A percentile compares a stretch with the other conserved stretches of the same genome.
Conservation (phyloP, 2,888 invertebrate species). For the Ommatoiulus sabulosus region DNA sequence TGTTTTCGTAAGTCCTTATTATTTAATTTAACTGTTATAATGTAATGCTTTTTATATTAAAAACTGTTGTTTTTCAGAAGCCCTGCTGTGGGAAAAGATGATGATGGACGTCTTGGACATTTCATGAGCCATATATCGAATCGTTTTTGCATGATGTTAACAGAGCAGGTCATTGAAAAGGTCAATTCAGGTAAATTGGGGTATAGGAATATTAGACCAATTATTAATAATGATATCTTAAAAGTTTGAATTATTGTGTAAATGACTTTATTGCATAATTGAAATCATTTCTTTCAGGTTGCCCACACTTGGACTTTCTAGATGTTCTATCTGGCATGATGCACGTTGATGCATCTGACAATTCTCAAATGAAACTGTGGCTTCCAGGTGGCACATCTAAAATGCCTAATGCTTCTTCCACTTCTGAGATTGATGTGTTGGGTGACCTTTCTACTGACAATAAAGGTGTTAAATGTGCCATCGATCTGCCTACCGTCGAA, state of each 20-base stretch:
- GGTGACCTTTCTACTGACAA: background rate
- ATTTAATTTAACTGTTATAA: background rate
- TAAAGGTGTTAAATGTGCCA: background rate
- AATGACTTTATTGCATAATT: too few relatives aligned
- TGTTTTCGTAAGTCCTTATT: conserved; percentile 37
- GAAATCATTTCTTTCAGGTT: background rate
- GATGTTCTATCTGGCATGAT: conserved; percentile 5
- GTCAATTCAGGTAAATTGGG: background rate
- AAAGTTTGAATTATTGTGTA: too few relatives aligned
- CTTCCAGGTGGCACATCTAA: background rate
- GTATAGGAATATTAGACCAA: too few relatives aligned
- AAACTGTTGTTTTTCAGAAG: background rate
- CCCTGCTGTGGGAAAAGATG: background rate
- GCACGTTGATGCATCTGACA: background rate
- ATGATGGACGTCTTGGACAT: background rate
- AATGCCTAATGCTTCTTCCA: background rate
- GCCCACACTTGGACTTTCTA: background rate
- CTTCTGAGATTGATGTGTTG: background rate
- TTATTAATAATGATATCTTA: too few relatives aligned
- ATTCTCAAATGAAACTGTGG: background rate
- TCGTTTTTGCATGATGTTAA: background rate
- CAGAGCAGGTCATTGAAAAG: background rate
- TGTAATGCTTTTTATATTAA: background rate
- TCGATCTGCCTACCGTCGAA: conserved; percentile 47
- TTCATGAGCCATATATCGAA: conserved; percentile 22